Conservation (phyloP, 2,888 invertebrate genomes). For the Idaea straminata region DNA sequence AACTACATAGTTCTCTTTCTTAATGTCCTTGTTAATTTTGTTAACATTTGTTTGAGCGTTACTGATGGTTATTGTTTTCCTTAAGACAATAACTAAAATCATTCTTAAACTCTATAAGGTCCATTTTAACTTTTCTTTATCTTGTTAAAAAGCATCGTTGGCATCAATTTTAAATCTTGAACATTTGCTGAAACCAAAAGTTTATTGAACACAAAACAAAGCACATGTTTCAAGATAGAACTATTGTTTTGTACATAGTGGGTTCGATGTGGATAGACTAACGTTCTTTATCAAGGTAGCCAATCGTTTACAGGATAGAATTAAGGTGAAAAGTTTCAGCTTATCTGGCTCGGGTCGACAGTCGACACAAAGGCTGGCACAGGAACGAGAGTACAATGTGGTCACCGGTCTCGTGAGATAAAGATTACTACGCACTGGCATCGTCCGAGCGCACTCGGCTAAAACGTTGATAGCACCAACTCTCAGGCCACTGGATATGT, state of each 20-base stretch:
- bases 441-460: constrained; percentile 37
- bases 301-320: constrained; percentile 46
- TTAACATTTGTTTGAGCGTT: constrained; percentile 55
- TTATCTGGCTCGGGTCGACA: constrained; percentile 48
- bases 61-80: constrained; percentile 42
- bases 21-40: constrained; percentile 60
- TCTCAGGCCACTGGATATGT: constrained; percentile 35
- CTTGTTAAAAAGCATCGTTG: not conserved
- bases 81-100: constrained; percentile 20
- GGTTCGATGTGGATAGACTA: constrained; percentile 13
- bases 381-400: constrained; percentile 55
- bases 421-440: constrained; percentile 57
- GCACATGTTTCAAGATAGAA: constrained; percentile 8
- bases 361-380: constrained; percentile 53
- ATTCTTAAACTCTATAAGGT: not conserved
- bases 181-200: not conserved
- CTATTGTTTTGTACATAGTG: constrained; percentile 7
- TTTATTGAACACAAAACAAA: constrained; percentile 1
- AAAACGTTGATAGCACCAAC: constrained; percentile 44
- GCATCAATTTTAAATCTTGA: not conserved
- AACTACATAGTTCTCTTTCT: constrained; percentile 61
- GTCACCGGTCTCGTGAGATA: constrained; percentile 59
- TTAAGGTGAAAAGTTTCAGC: constrained; percentile 52
- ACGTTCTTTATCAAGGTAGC: constrained; percentile 17
- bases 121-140: not conserved